These are phyloP conservation scores for Polymixis flavicincta DNA, from an alignment of 2,888 invertebrate species.

Conservation along the genomic window DNA sequence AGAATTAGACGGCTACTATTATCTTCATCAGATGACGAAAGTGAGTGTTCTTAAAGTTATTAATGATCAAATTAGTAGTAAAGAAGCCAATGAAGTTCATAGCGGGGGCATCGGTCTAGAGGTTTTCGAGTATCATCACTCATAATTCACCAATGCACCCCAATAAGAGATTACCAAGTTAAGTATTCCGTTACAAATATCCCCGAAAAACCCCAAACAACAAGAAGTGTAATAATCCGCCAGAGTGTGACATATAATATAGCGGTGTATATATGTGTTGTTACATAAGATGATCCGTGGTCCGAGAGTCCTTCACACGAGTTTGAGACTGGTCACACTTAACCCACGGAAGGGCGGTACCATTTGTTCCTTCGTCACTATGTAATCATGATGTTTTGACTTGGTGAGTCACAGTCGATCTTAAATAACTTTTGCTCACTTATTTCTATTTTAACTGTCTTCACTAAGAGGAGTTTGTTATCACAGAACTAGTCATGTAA, in stretches of 20 bases:
- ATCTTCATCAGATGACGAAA: too few species aligned
- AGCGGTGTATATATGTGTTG: conserved; percentile 10
- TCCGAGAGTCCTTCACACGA: conserved; percentile 47
- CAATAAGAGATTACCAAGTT: not conserved
- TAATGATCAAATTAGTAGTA: too few species aligned
- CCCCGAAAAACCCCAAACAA: conserved; percentile 2
- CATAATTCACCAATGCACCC: not conserved
- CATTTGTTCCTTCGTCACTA: conserved; percentile 29
- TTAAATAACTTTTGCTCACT: too few species aligned
- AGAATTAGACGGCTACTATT: too few species aligned
- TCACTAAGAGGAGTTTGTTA: too few species aligned
- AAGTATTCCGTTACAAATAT: not conserved
- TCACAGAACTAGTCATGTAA: too few species aligned
- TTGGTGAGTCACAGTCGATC: too few species aligned
- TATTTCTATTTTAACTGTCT: too few species aligned
- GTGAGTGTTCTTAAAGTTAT: too few species aligned
- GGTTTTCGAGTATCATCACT: not conserved
- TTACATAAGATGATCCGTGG: conserved; percentile 50
- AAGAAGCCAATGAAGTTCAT: too few species aligned
- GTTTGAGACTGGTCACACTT: conserved; percentile 45
- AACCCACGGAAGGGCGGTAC: conserved; percentile 22
- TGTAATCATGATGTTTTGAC: too few species aligned
- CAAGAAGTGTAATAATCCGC: conserved; percentile 26
- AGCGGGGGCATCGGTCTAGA: too few species aligned
- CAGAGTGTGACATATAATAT: not conserved